Conservation (phyloP, 2,888 invertebrate species). For the Eupelmus urozonus region DNA sequence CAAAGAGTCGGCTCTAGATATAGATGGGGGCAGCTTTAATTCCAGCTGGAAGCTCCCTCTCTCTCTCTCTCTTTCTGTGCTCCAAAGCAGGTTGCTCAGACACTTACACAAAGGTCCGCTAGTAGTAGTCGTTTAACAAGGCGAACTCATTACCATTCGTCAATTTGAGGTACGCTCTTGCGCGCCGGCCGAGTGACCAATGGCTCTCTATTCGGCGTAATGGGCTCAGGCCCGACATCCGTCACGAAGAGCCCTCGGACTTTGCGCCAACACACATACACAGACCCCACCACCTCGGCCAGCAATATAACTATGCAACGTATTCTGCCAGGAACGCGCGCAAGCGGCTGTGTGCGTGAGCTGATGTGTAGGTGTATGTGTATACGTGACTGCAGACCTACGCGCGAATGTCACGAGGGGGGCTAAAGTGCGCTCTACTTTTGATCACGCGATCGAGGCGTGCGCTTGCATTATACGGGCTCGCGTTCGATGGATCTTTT, state of each 20-base stretch:
- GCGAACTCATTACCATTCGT: constrained; percentile 77
- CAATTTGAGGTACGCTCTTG: constrained; percentile 76
- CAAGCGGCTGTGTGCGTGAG: not conserved
- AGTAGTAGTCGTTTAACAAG: constrained; percentile 74
- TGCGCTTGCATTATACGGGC: not conserved
- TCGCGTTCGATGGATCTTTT: constrained; percentile 7
- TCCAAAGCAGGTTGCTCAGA: constrained; percentile 58
- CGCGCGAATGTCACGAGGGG: constrained; percentile 32
- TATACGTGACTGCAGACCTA: not conserved
- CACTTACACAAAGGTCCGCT: constrained; percentile 3
- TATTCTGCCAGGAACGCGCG: not conserved
- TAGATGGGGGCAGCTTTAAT: constrained; percentile 63
- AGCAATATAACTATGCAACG: constrained; percentile 27
- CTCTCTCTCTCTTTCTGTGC: constrained; percentile 8
- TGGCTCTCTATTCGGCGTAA: constrained; percentile 77
- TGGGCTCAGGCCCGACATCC: constrained; percentile 76
- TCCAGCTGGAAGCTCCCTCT: constrained; percentile 62
- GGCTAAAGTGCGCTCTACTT: constrained; percentile 54
- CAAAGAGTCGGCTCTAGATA: constrained; percentile 7
- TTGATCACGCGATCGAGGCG: constrained; percentile 51
- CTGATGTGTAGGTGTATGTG: not conserved
- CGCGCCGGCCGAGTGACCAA: constrained; percentile 76
- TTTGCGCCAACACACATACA: not conserved
- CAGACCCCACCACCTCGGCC: not conserved
- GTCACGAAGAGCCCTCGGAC: constrained; percentile 68